Base-by-base conservation (phyloP, 2,888 invertebrate species). In the Ectemnius lituratus region DNA sequence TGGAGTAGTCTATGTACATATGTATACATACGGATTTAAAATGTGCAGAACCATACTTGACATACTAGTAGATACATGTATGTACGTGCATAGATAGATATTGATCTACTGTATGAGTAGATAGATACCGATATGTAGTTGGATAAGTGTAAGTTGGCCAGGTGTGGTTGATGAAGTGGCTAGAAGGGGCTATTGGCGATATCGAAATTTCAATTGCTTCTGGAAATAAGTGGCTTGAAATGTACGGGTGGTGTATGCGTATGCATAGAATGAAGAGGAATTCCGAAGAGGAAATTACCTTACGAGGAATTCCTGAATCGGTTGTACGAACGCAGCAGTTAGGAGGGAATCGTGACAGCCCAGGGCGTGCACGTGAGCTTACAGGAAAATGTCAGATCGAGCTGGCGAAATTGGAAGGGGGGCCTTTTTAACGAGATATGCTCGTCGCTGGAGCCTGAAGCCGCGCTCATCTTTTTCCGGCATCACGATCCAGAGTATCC, bases 381-480 rank as follows among this genome's bases (percentile, higher is more conserved):
- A 85, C 88, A 86, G 90, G 89, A 88, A 90, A 90, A 90, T 89
- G 90, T 89, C 87, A 89, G 88, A 90, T 90, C 89, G 89, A 90
- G 90, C 90, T 87, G 86, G 85, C 89, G 81, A 89, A 89, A 89
- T 89, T 89, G 86, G 88, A 86, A 84, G 85, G 52, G 49, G n/a
- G 37, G 81, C 79, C 75, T 83, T 83, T 87, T 87, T 88, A 87
- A 88, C 87, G 86, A 87, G 86, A 83, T 67, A 83, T 81, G 85
- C 82, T 86, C 85, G 85, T 84, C 85, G 83, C 82, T 81, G 85
- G 80, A 82, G 59, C 67, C 79, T 70, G 59, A 75, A 79, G 75
- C 74, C 75, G 65, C 79, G 81, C 70, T 79, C 74, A 69, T 74
- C 75, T 67, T 78, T 80, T 81, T 75, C 67, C 75, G 52, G 8